phyloP scores from a whole-genome alignment of 2,888 invertebrate species.

The Drosophila prolongata region DNA sequence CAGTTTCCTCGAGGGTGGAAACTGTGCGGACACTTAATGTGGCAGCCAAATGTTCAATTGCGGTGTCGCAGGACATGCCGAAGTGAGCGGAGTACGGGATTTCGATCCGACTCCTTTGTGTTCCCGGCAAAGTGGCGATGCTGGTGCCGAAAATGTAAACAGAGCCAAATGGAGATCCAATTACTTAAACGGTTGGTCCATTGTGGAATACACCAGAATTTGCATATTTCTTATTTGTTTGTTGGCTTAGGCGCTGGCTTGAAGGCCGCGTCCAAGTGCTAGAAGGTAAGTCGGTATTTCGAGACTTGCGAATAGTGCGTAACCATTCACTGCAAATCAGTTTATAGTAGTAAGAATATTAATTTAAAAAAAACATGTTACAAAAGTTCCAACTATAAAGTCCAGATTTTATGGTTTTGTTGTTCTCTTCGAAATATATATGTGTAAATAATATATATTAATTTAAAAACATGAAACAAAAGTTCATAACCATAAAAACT shows the following conservation, averaged over 20 bases:
- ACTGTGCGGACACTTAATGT: constrained; percentile 56
- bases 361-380: too few species aligned
- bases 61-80: constrained; percentile 78
- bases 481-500: too few species aligned
- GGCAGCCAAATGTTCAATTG: constrained; percentile 79
- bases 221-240: constrained; percentile 83
- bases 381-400: too few species aligned
- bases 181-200: constrained; percentile 84
- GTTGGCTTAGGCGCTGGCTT: constrained; percentile 45
- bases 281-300: constrained; percentile 8
- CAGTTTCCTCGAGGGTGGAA: constrained; percentile 19
- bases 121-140: constrained; percentile 57
- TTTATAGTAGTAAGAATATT: too few species aligned
- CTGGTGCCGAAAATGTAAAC: constrained; percentile 73
- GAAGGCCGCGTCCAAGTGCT: constrained; percentile 27
- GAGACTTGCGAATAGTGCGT: not conserved
- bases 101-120: constrained; percentile 62
- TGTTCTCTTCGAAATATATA: too few species aligned
- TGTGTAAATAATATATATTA: too few species aligned
- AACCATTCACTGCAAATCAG: not conserved
- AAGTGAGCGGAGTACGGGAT: constrained; percentile 68
- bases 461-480: too few species aligned
- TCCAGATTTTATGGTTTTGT: too few species aligned
- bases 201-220: constrained; percentile 83
- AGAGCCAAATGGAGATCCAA: constrained; percentile 84